phyloP scores from a whole-genome alignment of 2,888 invertebrate species.

The Lathronympha strigana region DNA sequence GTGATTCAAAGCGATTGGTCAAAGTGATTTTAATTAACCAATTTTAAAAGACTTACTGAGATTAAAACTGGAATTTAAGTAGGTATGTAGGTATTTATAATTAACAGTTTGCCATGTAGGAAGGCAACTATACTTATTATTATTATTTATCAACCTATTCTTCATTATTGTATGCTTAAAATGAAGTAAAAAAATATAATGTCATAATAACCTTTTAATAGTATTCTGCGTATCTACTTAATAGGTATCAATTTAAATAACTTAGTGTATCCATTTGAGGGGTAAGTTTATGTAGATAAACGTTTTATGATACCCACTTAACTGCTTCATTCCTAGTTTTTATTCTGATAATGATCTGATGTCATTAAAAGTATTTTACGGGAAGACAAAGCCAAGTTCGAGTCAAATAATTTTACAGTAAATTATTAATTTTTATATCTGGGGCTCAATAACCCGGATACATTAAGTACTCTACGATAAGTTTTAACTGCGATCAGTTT shows the following conservation, averaged over 20 bases:
- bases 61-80: background rate
- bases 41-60: no score
- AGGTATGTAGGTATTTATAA: background rate
- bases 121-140: no score
- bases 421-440: background rate
- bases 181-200: conserved; percentile 2
- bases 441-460: background rate
- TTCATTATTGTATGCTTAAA: background rate
- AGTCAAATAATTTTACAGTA: background rate
- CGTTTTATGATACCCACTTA: conserved; percentile 12
- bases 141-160: background rate
- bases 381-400: conserved; percentile 3
- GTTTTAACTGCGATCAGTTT: no score
- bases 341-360: conserved; percentile 11
- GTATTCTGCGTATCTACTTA: background rate
- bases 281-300: background rate
- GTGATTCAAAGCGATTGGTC: no score
- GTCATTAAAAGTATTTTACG: conserved; percentile 5
- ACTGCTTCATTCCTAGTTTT: conserved; percentile 8
- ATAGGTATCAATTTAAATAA: conserved; percentile 18
- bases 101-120: background rate
- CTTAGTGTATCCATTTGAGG: conserved; percentile 16
- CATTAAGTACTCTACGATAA: no score
- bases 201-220: conserved; percentile 13
- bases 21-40: no score